Percentiles rank a stretch among this genome's conserved stretches.
Conservation (phyloP, 2,797 vertebrate species). For the Holocentrus rufus region DNA sequence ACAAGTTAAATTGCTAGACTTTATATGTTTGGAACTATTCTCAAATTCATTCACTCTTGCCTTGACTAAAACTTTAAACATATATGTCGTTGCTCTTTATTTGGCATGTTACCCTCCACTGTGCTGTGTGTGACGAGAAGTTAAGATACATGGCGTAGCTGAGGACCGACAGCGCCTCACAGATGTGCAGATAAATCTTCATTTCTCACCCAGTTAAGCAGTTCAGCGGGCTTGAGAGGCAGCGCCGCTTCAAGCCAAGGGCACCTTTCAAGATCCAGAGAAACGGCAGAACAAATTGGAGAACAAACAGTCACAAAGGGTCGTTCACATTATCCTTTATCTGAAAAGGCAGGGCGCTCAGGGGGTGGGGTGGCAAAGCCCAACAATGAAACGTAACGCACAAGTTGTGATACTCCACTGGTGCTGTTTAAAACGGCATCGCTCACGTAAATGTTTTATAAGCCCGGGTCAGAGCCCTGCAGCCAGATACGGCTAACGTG, state of each 20-base stretch:
- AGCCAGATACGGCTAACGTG: conserved; percentile 35
- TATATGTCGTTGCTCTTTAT: conserved; percentile 3
- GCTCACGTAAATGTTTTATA: conserved; percentile 61
- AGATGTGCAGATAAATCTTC: conserved; percentile 83
- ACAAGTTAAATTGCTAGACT: conserved; percentile 14
- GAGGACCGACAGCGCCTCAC: conserved; percentile 55
- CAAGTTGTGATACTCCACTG: conserved; percentile 63
- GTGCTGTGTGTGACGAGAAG: conserved; percentile 15
- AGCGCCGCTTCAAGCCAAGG: conserved; percentile 63
- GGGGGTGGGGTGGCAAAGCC: conserved; percentile 58
- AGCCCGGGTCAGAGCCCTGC: conserved; percentile 34
- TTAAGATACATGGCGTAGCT: conserved; percentile 55
- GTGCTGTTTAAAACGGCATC: conserved; percentile 62
- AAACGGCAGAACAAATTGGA: conserved; percentile 82
- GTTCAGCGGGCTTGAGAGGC: conserved; percentile 59
- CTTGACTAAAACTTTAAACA: conserved; percentile 22
- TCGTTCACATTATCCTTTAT: conserved; percentile 76
- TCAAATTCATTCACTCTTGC: neutral
- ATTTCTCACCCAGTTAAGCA: conserved; percentile 77
- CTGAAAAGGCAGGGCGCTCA: conserved; percentile 55
- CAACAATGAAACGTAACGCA: conserved; percentile 65
- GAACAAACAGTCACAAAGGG: conserved; percentile 81
- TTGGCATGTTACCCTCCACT: conserved; percentile 15
- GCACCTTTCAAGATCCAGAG: conserved; percentile 72
- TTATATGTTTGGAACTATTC: conserved; percentile 7